Percentiles rank a stretch among this genome's conserved stretches.
Conservation (phyloP, 1,140 invertebrate genomes). For the Zaprionus camerounensis region DNA sequence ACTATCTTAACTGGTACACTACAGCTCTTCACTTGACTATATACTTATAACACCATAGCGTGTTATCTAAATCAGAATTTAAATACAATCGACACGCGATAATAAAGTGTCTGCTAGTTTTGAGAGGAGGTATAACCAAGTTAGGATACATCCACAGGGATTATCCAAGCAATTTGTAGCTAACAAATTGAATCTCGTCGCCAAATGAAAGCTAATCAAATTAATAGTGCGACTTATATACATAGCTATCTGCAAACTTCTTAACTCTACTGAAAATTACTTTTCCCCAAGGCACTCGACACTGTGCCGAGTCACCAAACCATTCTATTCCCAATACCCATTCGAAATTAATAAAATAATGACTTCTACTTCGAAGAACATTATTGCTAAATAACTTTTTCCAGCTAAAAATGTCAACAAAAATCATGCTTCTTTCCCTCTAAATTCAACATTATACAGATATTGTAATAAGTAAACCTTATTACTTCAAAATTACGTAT, state of each 20-base stretch:
- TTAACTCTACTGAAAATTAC: not conserved
- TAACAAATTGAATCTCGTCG: slow-evolving; percentile 66
- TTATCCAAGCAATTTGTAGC: slow-evolving; percentile 37
- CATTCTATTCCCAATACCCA: not conserved
- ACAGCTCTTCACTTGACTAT: not conserved
- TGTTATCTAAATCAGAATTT: not conserved
- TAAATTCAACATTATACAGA: not conserved
- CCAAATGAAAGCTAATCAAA: slow-evolving; percentile 74
- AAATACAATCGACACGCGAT: slow-evolving; percentile 4
- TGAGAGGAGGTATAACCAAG: slow-evolving; percentile 40
- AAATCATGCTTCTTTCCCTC: not conserved
- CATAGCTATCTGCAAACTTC: not conserved
- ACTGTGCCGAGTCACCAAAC: not conserved
- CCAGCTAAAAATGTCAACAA: not conserved
- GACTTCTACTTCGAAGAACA: not conserved
- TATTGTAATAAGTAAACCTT: slow-evolving; percentile 25
- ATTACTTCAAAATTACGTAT: slow-evolving; percentile 36
- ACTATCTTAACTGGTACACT: no score
- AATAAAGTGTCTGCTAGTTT: slow-evolving; percentile 4
- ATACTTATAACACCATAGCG: not conserved
- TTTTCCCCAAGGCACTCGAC: not conserved
- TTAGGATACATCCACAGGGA: slow-evolving; percentile 58
- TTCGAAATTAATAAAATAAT: not conserved
- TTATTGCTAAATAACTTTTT: not conserved
- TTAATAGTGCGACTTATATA: slow-evolving; percentile 56